Conservation (phyloP, 1,140 invertebrate species). For the Asbolus verrucosus region DNA sequence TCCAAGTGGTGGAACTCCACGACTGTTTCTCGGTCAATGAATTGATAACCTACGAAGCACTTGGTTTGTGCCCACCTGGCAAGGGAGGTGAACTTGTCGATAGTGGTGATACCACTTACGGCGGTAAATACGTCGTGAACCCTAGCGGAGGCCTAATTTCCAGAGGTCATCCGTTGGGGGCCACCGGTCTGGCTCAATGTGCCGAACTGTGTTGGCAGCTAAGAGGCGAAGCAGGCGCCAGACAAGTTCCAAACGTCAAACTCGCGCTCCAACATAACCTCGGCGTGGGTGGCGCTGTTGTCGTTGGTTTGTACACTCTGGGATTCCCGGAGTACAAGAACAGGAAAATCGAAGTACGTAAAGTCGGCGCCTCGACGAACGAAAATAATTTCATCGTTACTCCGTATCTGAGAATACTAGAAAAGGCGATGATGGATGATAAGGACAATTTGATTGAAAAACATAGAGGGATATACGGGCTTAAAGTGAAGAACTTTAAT, state of each 20-base stretch:
- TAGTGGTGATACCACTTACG: conserved; percentile 95
- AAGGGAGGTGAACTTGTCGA: conserved; percentile 95
- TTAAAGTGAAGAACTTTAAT: conserved; percentile 84
- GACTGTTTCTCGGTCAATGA: conserved; percentile 99
- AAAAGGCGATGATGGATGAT: conserved; percentile 85
- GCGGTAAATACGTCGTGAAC: conserved; percentile 97
- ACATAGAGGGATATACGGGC: conserved; percentile 88
- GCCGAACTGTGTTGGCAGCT: conserved; percentile 95
- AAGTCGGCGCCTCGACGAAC: conserved; percentile 36
- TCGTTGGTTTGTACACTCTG: conserved; percentile 89
- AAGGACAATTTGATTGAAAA: conserved; percentile 85
- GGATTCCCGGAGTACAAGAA: conserved; percentile 74
- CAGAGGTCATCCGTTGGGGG: conserved; percentile 98
- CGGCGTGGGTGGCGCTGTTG: conserved; percentile 94
- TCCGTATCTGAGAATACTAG: conserved; percentile 83
- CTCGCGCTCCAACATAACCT: conserved; percentile 96
- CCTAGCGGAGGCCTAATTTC: conserved; percentile 98
- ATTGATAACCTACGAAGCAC: conserved; percentile 96
- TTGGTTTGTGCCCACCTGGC: conserved; percentile 92
- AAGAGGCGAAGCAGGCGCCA: conserved; percentile 86
- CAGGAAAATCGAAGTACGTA: conserved; percentile 42
- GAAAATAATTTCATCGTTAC: conserved; percentile 80
- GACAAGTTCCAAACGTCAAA: conserved; percentile 89
- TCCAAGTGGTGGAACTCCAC: conserved; percentile 98
- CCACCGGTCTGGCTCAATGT: conserved; percentile 97